Conservation (phyloP, 2,113 vertebrate genomes). For the Pituophis catenifer region DNA sequence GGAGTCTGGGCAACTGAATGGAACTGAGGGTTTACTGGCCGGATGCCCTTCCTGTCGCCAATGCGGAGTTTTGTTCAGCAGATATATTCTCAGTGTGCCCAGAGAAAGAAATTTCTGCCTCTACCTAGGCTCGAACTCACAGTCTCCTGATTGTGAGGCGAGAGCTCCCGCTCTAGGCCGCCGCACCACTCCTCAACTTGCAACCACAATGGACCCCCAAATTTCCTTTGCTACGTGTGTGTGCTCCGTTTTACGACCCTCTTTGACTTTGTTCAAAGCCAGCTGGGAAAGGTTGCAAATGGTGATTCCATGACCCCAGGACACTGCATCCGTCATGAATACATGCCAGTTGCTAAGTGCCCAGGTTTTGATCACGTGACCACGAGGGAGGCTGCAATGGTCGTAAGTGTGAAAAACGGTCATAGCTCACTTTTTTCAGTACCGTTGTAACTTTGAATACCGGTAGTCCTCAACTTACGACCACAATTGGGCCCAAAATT, state of each 20-base stretch:
- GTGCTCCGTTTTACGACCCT: not conserved
- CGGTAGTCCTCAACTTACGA: too few species aligned
- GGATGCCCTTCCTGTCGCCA: too few species aligned
- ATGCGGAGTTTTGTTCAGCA: too few species aligned
- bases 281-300: not conserved
- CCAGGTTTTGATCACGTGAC: not conserved
- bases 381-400: not conserved
- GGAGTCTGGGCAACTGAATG: too few species aligned
- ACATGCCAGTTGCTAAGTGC: not conserved
- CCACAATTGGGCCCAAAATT: too few species aligned
- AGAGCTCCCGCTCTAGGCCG: too few species aligned
- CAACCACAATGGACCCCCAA: not conserved
- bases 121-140: too few species aligned
- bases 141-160: too few species aligned
- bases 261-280: not conserved
- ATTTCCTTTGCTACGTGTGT: not conserved
- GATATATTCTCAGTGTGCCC: too few species aligned
- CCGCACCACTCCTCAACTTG: too few species aligned
- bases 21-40: too few species aligned
- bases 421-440: not conserved
- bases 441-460: not conserved
- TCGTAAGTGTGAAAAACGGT: not conserved
- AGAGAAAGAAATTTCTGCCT: too few species aligned
- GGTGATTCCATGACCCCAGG: not conserved
- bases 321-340: rapidly evolving